A percentile compares a stretch with the other conserved stretches of the same genome.
Evolutionary conservation across 2,888 invertebrate species (phyloP).

Genomic region (Vandiemenella viatica): DNA sequence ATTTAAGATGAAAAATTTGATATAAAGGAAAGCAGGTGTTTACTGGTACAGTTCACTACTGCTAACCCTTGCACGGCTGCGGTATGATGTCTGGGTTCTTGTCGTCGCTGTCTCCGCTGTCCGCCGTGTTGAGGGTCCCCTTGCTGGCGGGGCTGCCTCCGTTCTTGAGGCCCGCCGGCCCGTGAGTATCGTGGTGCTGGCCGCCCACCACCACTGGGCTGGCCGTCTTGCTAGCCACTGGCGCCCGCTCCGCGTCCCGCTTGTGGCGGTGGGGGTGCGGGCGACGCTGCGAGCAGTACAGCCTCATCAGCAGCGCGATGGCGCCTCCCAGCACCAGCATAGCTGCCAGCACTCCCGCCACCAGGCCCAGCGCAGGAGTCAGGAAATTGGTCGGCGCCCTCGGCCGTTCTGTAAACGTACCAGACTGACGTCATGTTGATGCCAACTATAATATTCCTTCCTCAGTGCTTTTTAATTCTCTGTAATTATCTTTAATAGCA

Average conservation of each 20-base stretch:
- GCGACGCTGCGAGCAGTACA: not conserved
- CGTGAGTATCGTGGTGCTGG: no score
- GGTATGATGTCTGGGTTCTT: slow-evolving; percentile 84
- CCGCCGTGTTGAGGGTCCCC: slow-evolving; percentile 30
- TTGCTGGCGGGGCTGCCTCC: slow-evolving; percentile 37
- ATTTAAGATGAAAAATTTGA: no score
- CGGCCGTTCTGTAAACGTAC: not conserved
- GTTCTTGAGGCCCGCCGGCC: slow-evolving; percentile 29
- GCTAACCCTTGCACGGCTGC: slow-evolving; percentile 44
- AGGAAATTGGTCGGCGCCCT: not conserved
- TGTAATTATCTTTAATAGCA: no score
- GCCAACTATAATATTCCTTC: no score
- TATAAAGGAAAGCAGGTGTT: no score
- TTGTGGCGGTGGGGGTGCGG: not conserved
- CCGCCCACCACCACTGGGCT: slow-evolving; percentile 17
- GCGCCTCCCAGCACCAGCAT: not conserved
- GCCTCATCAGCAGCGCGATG: not conserved
- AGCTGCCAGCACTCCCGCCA: not conserved
- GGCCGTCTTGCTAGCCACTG: not conserved
- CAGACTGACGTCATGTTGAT: no score
- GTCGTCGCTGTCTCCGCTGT: slow-evolving; percentile 44
- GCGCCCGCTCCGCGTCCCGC: not conserved
- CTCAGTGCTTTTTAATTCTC: no score
- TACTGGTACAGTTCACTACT: no score
- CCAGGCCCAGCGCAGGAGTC: not conserved